Percentiles rank a stretch among this genome's conserved stretches.
Conservation (phyloP, 1,140 invertebrate species). For the Euura lappo region DNA sequence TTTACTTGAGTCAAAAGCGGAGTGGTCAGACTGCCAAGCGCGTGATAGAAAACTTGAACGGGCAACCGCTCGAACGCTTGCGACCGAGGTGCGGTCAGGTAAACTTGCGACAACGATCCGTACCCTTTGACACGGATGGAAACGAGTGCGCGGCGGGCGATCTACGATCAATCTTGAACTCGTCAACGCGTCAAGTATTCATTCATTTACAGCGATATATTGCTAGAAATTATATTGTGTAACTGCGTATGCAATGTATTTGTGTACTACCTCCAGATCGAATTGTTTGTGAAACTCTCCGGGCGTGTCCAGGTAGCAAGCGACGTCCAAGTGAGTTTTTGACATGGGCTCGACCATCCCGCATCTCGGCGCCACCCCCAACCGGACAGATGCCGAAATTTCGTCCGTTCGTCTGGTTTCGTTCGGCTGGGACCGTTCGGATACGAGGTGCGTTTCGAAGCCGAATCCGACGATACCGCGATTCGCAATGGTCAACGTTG, state of each 20-base stretch:
- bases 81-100: conserved; percentile 38
- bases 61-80: conserved; percentile 29
- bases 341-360: conserved; percentile 37
- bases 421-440: neutral
- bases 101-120: conserved; percentile 52
- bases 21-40: conserved; percentile 16
- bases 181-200: neutral
- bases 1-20: neutral
- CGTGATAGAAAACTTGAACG: conserved; percentile 34
- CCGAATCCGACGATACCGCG: conserved; percentile 29
- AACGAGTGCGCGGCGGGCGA: conserved; percentile 43
- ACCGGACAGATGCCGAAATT: conserved; percentile 9
- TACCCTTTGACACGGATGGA: conserved; percentile 46
- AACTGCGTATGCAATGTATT: too few species aligned
- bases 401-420: too few species aligned
- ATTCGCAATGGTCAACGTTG: conserved; percentile 27
- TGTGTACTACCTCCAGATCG: conserved; percentile 29
- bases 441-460: conserved; percentile 24
- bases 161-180: conserved; percentile 26
- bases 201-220: conserved; percentile 12
- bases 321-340: conserved; percentile 27
- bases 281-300: conserved; percentile 38
- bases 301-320: conserved; percentile 42
- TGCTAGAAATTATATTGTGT: conserved; percentile 7
- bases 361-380: conserved; percentile 37